A percentile compares a stretch with the other conserved stretches of the same genome.
Conservation (phyloP, 2,797 vertebrate genomes). For the Protonibea diacanthus region DNA sequence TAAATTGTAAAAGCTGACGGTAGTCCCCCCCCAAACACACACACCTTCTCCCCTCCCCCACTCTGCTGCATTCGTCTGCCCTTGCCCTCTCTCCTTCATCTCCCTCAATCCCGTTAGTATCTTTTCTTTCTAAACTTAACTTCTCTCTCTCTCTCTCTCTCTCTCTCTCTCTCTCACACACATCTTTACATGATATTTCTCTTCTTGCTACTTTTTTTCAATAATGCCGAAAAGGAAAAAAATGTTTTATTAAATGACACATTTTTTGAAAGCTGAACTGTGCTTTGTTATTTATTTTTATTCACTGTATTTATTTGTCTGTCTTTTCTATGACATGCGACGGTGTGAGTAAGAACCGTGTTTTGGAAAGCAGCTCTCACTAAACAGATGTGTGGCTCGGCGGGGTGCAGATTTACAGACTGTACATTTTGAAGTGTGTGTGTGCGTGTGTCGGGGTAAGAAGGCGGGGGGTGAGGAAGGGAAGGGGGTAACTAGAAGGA, state of each 20-base stretch:
- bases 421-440: constrained; percentile 64
- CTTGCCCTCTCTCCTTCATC: constrained; percentile 66
- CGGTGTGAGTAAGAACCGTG: not conserved
- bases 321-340: not conserved
- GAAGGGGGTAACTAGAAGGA: constrained; percentile 25
- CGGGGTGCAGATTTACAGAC: constrained; percentile 77
- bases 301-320: not conserved
- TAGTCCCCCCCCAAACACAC: constrained; percentile 26
- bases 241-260: constrained; percentile 84
- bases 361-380: constrained; percentile 46
- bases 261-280: constrained; percentile 73
- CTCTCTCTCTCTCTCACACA: constrained; percentile 42
- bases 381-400: constrained; percentile 74
- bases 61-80: constrained; percentile 60
- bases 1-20: constrained; percentile 68
- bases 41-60: constrained; percentile 48
- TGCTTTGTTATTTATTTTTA: constrained; percentile 19
- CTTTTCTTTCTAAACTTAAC: constrained; percentile 63
- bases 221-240: constrained; percentile 60
- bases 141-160: constrained; percentile 42
- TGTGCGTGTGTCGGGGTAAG: constrained; percentile 6
- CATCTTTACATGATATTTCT: constrained; percentile 67
- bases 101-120: constrained; percentile 60
- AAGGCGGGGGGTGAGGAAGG: not conserved
- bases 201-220: constrained; percentile 77